These are phyloP conservation scores for Ormia ochracea DNA, from an alignment of 2,888 invertebrate species.

Conservation along the genomic window DNA sequence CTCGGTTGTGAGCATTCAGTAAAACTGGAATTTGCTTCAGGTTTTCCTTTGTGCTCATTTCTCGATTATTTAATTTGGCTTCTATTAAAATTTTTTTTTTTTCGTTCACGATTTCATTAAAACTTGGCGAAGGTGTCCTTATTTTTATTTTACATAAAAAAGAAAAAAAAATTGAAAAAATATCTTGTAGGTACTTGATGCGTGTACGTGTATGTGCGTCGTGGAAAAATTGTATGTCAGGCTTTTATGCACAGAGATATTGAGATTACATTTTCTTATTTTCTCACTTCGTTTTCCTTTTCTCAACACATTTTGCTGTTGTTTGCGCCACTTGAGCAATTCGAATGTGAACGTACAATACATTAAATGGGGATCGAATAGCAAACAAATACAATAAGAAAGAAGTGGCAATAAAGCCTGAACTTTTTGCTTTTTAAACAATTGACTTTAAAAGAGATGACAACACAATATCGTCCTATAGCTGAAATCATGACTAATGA, in stretches of 20 bases:
- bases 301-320: slow-evolving; percentile 13
- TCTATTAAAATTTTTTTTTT: background rate
- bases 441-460: background rate
- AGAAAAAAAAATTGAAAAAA: background rate
- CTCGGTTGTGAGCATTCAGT: background rate
- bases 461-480: background rate
- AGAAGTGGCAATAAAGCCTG: background rate
- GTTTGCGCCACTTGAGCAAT: slow-evolving; percentile 43
- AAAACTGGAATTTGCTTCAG: background rate
- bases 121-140: slow-evolving; percentile 36
- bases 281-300: background rate
- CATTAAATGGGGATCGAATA: slow-evolving; percentile 20
- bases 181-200: background rate
- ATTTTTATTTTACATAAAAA: slow-evolving; percentile 30
- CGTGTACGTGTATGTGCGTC: background rate
- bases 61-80: background rate
- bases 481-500: background rate
- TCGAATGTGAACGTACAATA: slow-evolving; percentile 39
- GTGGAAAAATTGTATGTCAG: background rate
- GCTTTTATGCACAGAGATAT: background rate
- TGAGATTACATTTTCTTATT: background rate
- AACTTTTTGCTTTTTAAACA: background rate
- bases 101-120: slow-evolving; percentile 33
- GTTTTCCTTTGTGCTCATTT: background rate
- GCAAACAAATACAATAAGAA: slow-evolving; percentile 19